Evolutionary conservation across 2,797 vertebrate species (phyloP).

Genomic region (Syndactyla subalaris): DNA sequence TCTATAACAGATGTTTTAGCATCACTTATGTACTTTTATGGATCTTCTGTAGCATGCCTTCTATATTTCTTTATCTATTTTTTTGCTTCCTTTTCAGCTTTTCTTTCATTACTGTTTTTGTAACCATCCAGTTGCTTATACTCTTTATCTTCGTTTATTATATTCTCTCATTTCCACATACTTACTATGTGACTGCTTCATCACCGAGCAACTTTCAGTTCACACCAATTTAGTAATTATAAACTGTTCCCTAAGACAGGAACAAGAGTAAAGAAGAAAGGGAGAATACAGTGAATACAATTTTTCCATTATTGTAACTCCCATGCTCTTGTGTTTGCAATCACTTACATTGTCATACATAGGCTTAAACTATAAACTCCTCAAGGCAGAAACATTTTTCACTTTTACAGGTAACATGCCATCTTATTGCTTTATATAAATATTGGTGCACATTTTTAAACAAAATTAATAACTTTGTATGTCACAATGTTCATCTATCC

Average conservation of each 20-base stretch:
- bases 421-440: background rate
- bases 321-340: background rate
- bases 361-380: background rate
- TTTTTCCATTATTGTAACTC: background rate
- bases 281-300: background rate
- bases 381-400: constrained; percentile 20
- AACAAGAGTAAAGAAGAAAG: background rate
- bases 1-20: background rate
- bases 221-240: background rate
- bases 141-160: background rate
- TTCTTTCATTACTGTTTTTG: background rate
- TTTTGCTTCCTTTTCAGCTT: background rate
- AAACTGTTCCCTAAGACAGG: background rate
- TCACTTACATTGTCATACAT: background rate
- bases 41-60: background rate
- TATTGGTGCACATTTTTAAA: constrained; percentile 10
- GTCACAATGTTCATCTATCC: background rate
- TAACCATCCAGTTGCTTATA: background rate
- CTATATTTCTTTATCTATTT: background rate
- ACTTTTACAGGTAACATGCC: background rate
- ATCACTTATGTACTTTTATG: background rate
- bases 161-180: background rate
- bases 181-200: background rate
- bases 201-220: background rate
- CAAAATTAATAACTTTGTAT: background rate